Conservation (phyloP, 2,113 vertebrate genomes). For the Malurus elegans region DNA sequence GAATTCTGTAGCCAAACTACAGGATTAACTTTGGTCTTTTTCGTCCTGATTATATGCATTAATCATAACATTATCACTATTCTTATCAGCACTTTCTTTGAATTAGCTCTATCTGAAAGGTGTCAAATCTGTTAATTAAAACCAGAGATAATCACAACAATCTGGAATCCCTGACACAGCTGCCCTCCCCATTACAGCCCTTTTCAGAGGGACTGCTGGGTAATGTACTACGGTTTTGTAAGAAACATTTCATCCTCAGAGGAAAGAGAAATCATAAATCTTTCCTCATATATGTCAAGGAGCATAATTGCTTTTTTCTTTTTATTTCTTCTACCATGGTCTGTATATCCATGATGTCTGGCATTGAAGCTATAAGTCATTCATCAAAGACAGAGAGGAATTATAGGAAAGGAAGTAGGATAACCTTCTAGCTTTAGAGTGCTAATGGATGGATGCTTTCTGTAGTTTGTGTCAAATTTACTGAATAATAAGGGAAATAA, state of each 20-base stretch:
- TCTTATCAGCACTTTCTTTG: background rate
- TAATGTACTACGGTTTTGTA: background rate
- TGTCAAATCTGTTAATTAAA: slow-evolving; percentile 5
- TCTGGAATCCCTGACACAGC: background rate
- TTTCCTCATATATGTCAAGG: background rate
- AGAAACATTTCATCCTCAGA: background rate
- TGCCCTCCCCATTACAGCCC: background rate
- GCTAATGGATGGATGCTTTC: background rate
- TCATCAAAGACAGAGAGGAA: slow-evolving; percentile 17
- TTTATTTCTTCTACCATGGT: background rate
- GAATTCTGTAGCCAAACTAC: background rate
- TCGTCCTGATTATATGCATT: background rate
- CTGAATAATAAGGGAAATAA: slow-evolving; percentile 1
- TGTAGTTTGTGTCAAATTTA: slow-evolving; percentile 13
- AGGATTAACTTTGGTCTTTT: background rate
- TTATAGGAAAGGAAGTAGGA: background rate
- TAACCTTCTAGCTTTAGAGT: background rate
- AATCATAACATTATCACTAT: background rate
- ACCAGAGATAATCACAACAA: background rate
- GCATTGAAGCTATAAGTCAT: background rate
- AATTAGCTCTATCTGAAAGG: background rate
- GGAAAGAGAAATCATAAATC: slow-evolving; percentile 25
- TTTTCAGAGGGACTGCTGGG: background rate
- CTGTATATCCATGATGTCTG: background rate
- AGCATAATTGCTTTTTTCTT: background rate